phyloP scores from a whole-genome alignment of 2,888 invertebrate species.

The Oscheius sp. region DNA sequence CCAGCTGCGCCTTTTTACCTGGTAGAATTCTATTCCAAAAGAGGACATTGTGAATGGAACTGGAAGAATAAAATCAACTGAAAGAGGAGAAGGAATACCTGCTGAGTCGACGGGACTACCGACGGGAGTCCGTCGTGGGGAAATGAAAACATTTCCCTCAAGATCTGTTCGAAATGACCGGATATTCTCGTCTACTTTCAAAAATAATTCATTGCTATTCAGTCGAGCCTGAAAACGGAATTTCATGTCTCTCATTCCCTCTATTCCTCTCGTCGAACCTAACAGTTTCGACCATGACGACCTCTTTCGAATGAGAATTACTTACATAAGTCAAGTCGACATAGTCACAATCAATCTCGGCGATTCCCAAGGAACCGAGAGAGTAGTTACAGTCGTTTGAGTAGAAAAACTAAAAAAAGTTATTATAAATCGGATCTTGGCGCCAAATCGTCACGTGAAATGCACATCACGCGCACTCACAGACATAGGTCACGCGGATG shows the following conservation, averaged over 20 bases:
- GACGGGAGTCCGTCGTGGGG: constrained; percentile 32
- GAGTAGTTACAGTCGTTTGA: constrained; percentile 93
- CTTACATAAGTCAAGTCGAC: constrained; percentile 93
- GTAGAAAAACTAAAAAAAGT: constrained; percentile 83
- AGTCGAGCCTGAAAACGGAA: constrained; percentile 63
- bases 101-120: constrained; percentile 51
- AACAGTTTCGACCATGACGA: constrained; percentile 1
- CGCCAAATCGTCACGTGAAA: constrained; percentile 30
- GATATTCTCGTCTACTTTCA: constrained; percentile 63
- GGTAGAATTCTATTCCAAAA: constrained; percentile 66
- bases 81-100: constrained; percentile 17
- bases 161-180: constrained; percentile 58
- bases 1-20: constrained; percentile 79
- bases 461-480: constrained; percentile 22
- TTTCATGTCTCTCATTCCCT: background rate
- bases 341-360: constrained; percentile 96
- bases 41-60: constrained; percentile 59
- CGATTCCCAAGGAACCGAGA: constrained; percentile 92
- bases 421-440: background rate
- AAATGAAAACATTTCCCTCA: constrained; percentile 42
- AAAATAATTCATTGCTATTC: constrained; percentile 64
- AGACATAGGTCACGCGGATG: constrained; percentile 29
- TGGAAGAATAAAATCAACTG: constrained; percentile 27
- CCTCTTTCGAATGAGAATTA: background rate
- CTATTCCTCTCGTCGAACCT: background rate